Evolutionary conservation across 2,113 vertebrate genomes (phyloP).

Genomic region (Perccottus glenii): DNA sequence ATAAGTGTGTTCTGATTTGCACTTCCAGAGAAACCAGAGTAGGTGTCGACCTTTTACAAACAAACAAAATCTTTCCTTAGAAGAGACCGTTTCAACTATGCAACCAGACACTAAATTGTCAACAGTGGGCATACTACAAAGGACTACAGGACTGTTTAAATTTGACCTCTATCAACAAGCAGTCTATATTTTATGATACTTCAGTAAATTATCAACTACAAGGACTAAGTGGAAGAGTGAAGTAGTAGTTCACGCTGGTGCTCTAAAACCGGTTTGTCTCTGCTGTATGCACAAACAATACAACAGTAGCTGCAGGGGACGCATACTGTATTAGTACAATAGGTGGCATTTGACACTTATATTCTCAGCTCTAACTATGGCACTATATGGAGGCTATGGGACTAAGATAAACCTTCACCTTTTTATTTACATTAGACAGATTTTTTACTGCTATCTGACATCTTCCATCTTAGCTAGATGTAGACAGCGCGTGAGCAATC

Average conservation of each 20-base stretch:
- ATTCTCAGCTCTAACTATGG: constrained; percentile 11
- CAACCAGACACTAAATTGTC: constrained; percentile 14
- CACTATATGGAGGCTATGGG: neutral
- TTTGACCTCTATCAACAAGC: constrained; percentile 14
- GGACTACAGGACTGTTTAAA: constrained; percentile 20
- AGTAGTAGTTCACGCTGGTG: constrained; percentile 12
- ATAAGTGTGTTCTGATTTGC: constrained; percentile 11
- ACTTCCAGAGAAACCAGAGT: constrained; percentile 35
- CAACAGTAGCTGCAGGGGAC: neutral
- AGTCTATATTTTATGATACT: constrained; percentile 36
- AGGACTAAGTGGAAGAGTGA: neutral
- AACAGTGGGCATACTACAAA: constrained; percentile 4
- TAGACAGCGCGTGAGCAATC: no score
- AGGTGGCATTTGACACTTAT: neutral
- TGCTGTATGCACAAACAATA: constrained; percentile 16
- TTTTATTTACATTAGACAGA: neutral
- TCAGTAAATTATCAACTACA: constrained; percentile 41
- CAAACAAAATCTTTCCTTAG: constrained; percentile 35
- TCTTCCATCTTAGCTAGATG: no score
- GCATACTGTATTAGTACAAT: constrained; percentile 21
- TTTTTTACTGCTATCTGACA: no score
- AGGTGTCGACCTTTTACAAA: constrained; percentile 56
- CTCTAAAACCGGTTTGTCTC: neutral
- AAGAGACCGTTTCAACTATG: constrained; percentile 40
- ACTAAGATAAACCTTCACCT: no score